Evolutionary conservation across 2,888 invertebrate genomes (phyloP), one percentile per base, ranked within the genome.

Genomic region (Yponomeuta malinellus): DNA sequence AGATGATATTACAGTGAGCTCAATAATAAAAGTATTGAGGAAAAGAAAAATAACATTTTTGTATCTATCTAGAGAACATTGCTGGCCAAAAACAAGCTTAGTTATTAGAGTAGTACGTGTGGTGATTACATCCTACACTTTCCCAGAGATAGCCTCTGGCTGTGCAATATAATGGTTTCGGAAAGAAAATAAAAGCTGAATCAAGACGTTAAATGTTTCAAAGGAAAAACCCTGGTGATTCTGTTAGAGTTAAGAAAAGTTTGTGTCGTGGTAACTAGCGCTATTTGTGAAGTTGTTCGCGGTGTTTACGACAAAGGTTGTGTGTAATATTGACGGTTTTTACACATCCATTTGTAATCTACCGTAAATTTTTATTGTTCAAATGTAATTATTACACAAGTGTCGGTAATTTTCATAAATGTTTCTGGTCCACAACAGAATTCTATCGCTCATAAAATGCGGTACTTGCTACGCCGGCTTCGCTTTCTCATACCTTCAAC

Each of bases 181-280:
- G 33, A 33, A 33, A 33, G 33, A 2, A 43, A 43, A 67, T 48
- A 33, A 37, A 66, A 59, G 63, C 67, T 59, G 37, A 33, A 59
- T 59, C 52, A 15, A 59, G 52, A 59, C 52, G 15, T 59, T 59
- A 59, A 59, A 12, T 59, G 15, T 59, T 59, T 59, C 43, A 9
- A 59, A 59, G 15, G 15, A 59, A 59, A 12, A 59, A 59, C 52
- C 4, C 52, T 59, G 52, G 52, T 59, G 52, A 59, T 59, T 59
- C 52, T 59, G 52, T 59, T 59, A 59, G 12, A 59, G 52, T 59
- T 59, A 59, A 59, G 52, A 59, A 43, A 59, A 59, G 52, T 59
- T 59, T 59, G 52, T 59, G 52, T 59, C 15, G 52, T 15, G 52
- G 52, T 15, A 59, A 59, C 52, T 59, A 59, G 52, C 52, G 52